These are phyloP conservation scores for Ptychadena robeensis DNA, from an alignment of 2,797 vertebrate species.

Conservation along the genomic window DNA sequence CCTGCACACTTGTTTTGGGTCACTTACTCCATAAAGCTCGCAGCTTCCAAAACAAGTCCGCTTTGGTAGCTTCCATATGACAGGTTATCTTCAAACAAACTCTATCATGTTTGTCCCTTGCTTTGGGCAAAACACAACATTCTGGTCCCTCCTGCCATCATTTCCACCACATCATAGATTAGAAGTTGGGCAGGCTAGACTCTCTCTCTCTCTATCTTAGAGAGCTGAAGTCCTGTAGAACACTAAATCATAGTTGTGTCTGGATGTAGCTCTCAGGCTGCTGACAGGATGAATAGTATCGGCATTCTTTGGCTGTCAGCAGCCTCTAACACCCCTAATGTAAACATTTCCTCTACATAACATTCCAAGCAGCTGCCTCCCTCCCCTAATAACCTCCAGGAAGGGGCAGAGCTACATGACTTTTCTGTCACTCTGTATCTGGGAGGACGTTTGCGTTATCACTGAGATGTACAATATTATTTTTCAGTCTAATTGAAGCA, in stretches of 20 bases:
- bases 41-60: not conserved
- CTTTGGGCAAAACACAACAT: not conserved
- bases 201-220: too few species aligned
- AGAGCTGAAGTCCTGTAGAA: not conserved
- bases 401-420: not conserved
- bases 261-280: not conserved
- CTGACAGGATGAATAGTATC: constrained; percentile 33
- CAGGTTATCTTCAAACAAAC: not conserved
- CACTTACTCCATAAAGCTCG: not conserved
- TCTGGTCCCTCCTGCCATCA: not conserved
- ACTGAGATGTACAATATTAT: constrained; percentile 46
- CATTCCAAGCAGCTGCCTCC: constrained; percentile 38
- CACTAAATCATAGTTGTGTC: constrained; percentile 14
- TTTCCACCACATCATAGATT: too few species aligned
- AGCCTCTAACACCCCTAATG: constrained; percentile 34
- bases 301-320: constrained; percentile 35
- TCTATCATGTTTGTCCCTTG: too few species aligned
- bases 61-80: not conserved
- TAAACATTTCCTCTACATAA: constrained; percentile 44
- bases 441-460: constrained; percentile 7
- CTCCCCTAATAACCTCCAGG: constrained; percentile 1
- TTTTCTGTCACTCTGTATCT: constrained; percentile 19
- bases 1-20: not conserved
- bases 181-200: too few species aligned
- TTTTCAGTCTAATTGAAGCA: constrained; percentile 24